Percentiles rank a stretch among this genome's conserved stretches.
phyloP scores from a whole-genome alignment of 2,113 vertebrate species.

The Stigmatopora nigra region DNA sequence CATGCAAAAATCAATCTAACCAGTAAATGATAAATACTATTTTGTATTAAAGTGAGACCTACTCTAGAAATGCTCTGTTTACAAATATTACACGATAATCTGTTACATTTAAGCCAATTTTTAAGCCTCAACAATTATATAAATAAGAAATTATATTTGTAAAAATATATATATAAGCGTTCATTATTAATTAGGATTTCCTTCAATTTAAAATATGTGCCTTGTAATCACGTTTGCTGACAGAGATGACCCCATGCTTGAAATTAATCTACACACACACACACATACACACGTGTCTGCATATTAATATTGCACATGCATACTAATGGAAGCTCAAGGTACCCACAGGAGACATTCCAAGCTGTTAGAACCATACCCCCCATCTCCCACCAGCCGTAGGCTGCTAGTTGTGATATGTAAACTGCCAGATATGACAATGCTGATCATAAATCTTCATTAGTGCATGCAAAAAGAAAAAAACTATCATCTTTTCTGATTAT shows the following conservation, averaged over 20 bases:
- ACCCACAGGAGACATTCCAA: slow-evolving; percentile 32
- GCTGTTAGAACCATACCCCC: slow-evolving; percentile 17
- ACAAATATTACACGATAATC: no score
- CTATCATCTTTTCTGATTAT: slow-evolving; percentile 48
- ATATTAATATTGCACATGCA: slow-evolving; percentile 18
- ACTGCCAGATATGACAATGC: slow-evolving; percentile 59
- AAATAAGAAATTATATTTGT: no score
- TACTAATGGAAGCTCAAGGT: slow-evolving; percentile 17
- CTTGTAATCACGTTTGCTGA: slow-evolving; percentile 2
- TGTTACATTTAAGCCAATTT: background rate
- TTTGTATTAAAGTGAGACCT: no score
- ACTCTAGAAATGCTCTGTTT: no score
- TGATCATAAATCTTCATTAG: slow-evolving; percentile 70
- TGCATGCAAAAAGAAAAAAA: slow-evolving; percentile 40
- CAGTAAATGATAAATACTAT: no score
- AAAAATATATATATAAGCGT: background rate
- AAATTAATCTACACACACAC: slow-evolving; percentile 30
- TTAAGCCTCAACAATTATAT: background rate
- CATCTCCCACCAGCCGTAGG: slow-evolving; percentile 23
- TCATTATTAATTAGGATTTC: slow-evolving; percentile 12
- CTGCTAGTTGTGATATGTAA: slow-evolving; percentile 54
- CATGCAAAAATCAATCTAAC: no score
- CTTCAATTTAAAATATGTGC: background rate
- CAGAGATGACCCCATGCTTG: slow-evolving; percentile 28
- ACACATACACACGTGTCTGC: slow-evolving; percentile 25